Percentiles rank a stretch among this genome's conserved stretches.
These are phyloP conservation scores for Echinarachnius parma DNA, from an alignment of 53 echinoderm and acorn worm genomes.

Conservation along the genomic window DNA sequence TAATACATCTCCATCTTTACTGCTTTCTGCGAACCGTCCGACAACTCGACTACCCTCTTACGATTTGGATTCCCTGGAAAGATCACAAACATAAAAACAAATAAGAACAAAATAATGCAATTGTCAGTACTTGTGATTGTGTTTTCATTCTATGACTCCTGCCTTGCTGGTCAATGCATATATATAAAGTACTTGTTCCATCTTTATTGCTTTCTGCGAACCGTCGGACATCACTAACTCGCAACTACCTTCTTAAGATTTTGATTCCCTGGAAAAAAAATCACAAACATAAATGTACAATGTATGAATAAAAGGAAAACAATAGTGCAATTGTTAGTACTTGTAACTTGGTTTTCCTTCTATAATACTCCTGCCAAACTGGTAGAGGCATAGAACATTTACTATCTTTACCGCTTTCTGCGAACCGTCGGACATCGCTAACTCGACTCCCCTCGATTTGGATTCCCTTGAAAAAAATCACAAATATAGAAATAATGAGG, in stretches of 20 bases:
- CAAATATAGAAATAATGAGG: too few relatives aligned
- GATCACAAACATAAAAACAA: background rate
- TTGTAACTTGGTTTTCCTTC: too few relatives aligned
- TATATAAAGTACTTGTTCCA: too few relatives aligned
- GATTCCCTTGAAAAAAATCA: slow-evolving; percentile 58
- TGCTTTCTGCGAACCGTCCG: slow-evolving; percentile 47
- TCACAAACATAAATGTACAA: too few relatives aligned
- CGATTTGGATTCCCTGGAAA: slow-evolving; percentile 64
- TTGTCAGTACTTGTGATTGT: too few relatives aligned
- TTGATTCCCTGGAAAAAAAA: slow-evolving; percentile 56
- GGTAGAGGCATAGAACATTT: too few relatives aligned
- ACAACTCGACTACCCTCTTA: slow-evolving; percentile 63
- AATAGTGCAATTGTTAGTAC: background rate
- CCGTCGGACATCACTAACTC: slow-evolving; percentile 55
- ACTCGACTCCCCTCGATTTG: slow-evolving; percentile 63
- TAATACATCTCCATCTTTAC: slow-evolving; percentile 62
- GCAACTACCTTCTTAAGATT: slow-evolving; percentile 63
- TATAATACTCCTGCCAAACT: too few relatives aligned
- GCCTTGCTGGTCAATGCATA: too few relatives aligned
- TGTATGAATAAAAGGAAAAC: background rate
- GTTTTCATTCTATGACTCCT: too few relatives aligned
- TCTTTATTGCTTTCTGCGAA: slow-evolving; percentile 45
- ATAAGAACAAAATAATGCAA: background rate
- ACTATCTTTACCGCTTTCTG: slow-evolving; percentile 47
- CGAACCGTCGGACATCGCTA: slow-evolving; percentile 49